phyloP scores from a whole-genome alignment of 2,113 vertebrate genomes.

The Ifrita kowaldi region DNA sequence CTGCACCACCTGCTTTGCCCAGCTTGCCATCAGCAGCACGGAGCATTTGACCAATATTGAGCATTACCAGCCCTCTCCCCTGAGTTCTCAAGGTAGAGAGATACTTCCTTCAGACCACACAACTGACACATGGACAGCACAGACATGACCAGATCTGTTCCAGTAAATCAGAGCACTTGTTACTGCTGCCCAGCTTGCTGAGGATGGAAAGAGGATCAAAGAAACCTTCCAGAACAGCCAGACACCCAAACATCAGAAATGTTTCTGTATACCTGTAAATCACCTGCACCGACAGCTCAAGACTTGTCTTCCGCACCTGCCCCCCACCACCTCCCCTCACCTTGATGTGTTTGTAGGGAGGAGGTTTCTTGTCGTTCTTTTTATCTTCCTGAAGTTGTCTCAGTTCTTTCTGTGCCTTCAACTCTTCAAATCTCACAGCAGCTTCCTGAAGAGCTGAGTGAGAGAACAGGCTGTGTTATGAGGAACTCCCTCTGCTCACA shows the following conservation, averaged over 20 bases:
- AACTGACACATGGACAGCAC: not conserved
- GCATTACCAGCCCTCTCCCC: not conserved
- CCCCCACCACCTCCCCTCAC: conserved; percentile 65
- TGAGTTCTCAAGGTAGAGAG: not conserved
- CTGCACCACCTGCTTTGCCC: not conserved
- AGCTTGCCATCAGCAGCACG: not conserved
- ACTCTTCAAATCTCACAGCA: conserved; percentile 88
- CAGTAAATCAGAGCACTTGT: not conserved
- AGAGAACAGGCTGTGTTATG: not conserved
- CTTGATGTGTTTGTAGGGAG: conserved; percentile 96
- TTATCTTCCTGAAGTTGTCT: conserved; percentile 94
- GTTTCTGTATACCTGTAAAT: not conserved
- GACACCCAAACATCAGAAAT: not conserved
- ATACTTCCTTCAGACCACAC: not conserved
- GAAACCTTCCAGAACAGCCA: not conserved
- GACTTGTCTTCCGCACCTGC: not conserved
- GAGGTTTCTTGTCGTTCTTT: conserved; percentile 94
- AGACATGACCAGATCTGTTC: not conserved
- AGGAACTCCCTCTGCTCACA: not conserved
- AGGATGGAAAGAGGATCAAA: not conserved
- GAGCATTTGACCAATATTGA: not conserved
- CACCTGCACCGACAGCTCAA: not conserved
- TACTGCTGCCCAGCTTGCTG: not conserved
- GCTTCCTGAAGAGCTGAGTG: conserved; percentile 90
- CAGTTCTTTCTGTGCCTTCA: conserved; percentile 94